phyloP scores from a whole-genome alignment of 2,113 vertebrate genomes.

The Takifugu flavidus region DNA sequence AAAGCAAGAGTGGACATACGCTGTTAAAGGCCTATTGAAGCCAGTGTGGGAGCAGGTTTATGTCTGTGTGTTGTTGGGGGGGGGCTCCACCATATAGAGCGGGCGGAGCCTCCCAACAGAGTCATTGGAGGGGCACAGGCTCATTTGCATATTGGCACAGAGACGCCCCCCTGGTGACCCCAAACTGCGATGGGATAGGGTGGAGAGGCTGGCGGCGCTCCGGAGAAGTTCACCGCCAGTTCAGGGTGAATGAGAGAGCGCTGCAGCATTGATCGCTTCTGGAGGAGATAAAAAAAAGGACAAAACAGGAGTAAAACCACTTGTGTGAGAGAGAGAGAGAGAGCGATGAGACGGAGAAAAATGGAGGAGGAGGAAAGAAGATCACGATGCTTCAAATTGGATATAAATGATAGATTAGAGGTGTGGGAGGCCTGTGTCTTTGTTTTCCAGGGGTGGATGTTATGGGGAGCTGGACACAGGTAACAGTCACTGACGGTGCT shows the following conservation, averaged over 20 bases:
- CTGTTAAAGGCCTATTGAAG: constrained; percentile 61
- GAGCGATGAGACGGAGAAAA: constrained; percentile 37
- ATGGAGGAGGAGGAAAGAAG: constrained; percentile 52
- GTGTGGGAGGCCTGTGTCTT: constrained; percentile 71
- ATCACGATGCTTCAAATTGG: constrained; percentile 60
- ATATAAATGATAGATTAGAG: constrained; percentile 83
- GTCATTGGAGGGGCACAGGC: constrained; percentile 65
- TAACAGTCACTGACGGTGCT: constrained; percentile 69
- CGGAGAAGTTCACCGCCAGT: constrained; percentile 66
- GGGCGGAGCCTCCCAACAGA: constrained; percentile 57
- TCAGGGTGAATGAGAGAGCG: constrained; percentile 71
- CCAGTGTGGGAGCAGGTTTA: constrained; percentile 38
- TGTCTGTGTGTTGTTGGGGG: constrained; percentile 27
- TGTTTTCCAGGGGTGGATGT: constrained; percentile 55
- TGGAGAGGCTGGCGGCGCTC: constrained; percentile 62
- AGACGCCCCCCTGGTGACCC: constrained; percentile 71
- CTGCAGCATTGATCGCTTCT: constrained; percentile 77
- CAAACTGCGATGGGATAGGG: constrained; percentile 64
- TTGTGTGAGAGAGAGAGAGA: constrained; percentile 44
- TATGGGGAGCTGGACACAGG: constrained; percentile 67
- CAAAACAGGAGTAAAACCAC: constrained; percentile 58
- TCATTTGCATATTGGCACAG: constrained; percentile 76
- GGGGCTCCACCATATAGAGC: constrained; percentile 38
- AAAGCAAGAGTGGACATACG: constrained; percentile 52
- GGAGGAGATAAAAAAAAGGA: constrained; percentile 39